Base-by-base conservation (phyloP, 2,113 vertebrate species). In the Recurvirostra avosetta region DNA sequence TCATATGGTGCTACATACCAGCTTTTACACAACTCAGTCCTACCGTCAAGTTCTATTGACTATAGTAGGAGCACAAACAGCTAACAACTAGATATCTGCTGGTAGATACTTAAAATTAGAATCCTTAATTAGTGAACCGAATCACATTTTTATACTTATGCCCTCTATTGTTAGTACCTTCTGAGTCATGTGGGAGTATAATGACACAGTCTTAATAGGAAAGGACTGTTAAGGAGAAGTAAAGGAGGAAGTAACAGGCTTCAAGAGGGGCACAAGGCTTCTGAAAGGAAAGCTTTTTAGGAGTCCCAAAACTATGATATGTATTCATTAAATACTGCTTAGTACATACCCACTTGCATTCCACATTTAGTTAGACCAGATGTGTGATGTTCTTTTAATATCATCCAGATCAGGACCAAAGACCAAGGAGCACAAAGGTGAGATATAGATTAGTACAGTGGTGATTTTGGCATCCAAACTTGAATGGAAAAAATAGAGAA, bases 1-100 rank as follows among this genome's bases (percentile, higher is more conserved):
- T 12, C 4, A 0, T 2, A 0, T 66, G 5, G 3, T 59, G 36
- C 11, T 85, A 21, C 9, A 9, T 21, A 47, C 5, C 17, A 61
- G 8, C 21, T 93, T 68, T 71, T 52, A 62, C 25, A 58, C 14
- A 73, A 8, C 5, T 67, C 30, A 29, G 5, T 77, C 17, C 27
- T 43, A 30, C n/a, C 15, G 11, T 85, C 15, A 67, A 13, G 0
- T 43, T 90, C 34, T 67, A 7, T 9, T 68, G 15, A 36, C 17
- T 79, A 5, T 43, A 73, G 18, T 2, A 59, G 15, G 23, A 78
- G 20, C 22, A 72, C 11, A 56, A 92, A 47, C 6, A 67, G 12
- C 15, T 62, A 52, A 11, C 36, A 79, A 59, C 40, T 53, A 68
- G 20, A 27, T 47, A 63, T 50, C 5, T 73, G 3, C 27, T 88